phyloP scores from a whole-genome alignment of 2,113 vertebrate genomes.

The Gopherus evgoodei region DNA sequence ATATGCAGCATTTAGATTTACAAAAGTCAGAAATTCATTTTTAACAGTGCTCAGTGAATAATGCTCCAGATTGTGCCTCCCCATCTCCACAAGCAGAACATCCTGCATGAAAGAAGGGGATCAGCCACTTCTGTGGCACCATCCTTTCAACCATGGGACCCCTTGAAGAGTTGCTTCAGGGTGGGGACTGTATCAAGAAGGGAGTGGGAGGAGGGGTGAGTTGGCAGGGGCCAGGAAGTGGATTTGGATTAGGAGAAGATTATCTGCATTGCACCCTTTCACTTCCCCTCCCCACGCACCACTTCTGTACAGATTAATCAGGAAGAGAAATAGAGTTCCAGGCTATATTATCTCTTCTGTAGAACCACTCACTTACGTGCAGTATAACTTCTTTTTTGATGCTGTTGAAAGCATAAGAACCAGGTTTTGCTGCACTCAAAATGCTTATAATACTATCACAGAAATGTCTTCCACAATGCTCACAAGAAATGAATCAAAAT shows the following conservation, averaged over 20 bases:
- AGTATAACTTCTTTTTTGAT: not conserved
- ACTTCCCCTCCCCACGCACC: accelerated
- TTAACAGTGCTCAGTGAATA: not conserved
- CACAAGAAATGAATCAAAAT: not conserved
- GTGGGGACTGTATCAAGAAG: not conserved
- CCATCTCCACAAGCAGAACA: not conserved
- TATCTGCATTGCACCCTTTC: not conserved
- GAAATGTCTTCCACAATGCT: not conserved
- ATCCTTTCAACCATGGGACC: not conserved
- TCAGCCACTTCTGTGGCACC: not conserved
- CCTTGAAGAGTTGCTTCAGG: not conserved
- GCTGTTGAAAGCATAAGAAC: not conserved
- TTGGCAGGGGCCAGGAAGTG: not conserved
- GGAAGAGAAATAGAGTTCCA: not conserved
- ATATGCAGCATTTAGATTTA: not conserved
- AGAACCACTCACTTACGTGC: not conserved
- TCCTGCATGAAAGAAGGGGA: not conserved
- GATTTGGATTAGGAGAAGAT: not conserved
- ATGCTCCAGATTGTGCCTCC: not conserved
- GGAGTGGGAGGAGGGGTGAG: not conserved
- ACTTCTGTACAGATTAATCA: not conserved
- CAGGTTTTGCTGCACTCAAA: not conserved
- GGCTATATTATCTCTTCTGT: not conserved
- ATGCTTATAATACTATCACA: not conserved
- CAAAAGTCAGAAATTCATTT: not conserved